Evolutionary conservation across 1,140 invertebrate genomes (phyloP).

Genomic region (Limonius californicus): DNA sequence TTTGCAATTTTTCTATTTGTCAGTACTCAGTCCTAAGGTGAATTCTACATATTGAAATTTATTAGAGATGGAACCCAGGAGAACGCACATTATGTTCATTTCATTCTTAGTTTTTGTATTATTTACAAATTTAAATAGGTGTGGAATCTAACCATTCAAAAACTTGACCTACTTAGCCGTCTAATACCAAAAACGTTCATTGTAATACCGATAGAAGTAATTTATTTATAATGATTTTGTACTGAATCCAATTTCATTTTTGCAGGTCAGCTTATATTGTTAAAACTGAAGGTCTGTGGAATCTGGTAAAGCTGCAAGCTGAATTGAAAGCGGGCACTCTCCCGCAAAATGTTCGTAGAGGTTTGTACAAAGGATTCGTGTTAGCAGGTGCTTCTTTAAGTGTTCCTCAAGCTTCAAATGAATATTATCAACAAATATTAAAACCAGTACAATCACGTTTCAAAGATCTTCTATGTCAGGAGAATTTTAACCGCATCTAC

Average conservation of each 20-base stretch:
- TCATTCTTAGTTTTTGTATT: too few relatives aligned
- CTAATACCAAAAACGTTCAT: too few relatives aligned
- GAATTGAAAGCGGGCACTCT: slow-evolving; percentile 46
- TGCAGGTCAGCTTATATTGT: slow-evolving; percentile 42
- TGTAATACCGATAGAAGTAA: too few relatives aligned
- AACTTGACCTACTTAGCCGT: too few relatives aligned
- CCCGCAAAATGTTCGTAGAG: slow-evolving; percentile 51
- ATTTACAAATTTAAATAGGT: too few relatives aligned
- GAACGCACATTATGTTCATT: too few relatives aligned
- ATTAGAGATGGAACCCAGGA: too few relatives aligned
- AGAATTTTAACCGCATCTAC: slow-evolving; percentile 56
- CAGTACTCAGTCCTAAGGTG: too few relatives aligned
- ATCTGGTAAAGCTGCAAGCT: slow-evolving; percentile 44
- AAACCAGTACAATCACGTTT: slow-evolving; percentile 59
- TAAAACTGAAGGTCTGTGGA: slow-evolving; percentile 49
- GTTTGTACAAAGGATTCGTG: slow-evolving; percentile 53
- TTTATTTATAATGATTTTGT: not conserved
- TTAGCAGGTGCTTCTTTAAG: slow-evolving; percentile 49
- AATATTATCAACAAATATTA: slow-evolving; percentile 58
- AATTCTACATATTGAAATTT: too few relatives aligned
- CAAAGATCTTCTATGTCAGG: slow-evolving; percentile 53
- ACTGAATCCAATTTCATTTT: slow-evolving; percentile 25
- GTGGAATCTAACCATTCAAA: too few relatives aligned
- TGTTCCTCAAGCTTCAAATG: slow-evolving; percentile 34
- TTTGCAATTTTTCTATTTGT: too few relatives aligned